These are phyloP conservation scores for Himalopsyche phryganea DNA, from an alignment of 1,140 invertebrate species.

Conservation along the genomic window DNA sequence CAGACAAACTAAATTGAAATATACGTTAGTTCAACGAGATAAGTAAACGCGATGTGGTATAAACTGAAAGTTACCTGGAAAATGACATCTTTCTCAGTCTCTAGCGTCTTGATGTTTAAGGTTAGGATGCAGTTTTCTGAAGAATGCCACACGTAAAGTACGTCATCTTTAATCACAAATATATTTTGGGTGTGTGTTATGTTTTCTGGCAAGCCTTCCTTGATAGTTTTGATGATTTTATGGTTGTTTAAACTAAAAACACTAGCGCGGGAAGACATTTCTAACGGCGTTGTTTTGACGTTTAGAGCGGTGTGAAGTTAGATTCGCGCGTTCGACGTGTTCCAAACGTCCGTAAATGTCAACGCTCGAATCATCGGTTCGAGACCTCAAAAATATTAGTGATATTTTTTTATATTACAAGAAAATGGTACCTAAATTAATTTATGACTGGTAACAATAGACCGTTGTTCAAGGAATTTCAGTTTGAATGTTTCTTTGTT, in stretches of 20 bases:
- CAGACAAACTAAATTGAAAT: no score
- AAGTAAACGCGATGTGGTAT: no score
- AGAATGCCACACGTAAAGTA: constrained; percentile 63
- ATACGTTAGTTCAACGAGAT: no score
- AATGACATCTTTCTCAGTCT: constrained; percentile 50
- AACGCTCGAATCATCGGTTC: no score
- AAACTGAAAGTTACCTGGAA: constrained; percentile 57
- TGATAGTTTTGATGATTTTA: constrained; percentile 58
- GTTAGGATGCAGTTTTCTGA: constrained; percentile 60
- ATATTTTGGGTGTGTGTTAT: constrained; percentile 60
- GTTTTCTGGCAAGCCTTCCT: constrained; percentile 51
- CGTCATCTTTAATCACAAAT: constrained; percentile 59
- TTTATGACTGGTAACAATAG: no score
- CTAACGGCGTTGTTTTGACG: constrained; percentile 32
- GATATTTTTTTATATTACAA: no score
- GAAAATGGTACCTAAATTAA: no score
- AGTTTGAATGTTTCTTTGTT: no score
- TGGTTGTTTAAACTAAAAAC: constrained; percentile 55
- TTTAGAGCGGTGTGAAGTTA: constrained; percentile 11
- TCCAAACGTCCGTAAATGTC: neutral
- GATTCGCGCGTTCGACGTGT: neutral
- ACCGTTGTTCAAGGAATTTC: no score
- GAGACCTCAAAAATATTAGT: no score
- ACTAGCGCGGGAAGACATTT: constrained; percentile 56
- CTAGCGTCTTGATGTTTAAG: constrained; percentile 57